Base-by-base conservation (phyloP, 2,797 vertebrate genomes). In the Pempheris klunzingeri region DNA sequence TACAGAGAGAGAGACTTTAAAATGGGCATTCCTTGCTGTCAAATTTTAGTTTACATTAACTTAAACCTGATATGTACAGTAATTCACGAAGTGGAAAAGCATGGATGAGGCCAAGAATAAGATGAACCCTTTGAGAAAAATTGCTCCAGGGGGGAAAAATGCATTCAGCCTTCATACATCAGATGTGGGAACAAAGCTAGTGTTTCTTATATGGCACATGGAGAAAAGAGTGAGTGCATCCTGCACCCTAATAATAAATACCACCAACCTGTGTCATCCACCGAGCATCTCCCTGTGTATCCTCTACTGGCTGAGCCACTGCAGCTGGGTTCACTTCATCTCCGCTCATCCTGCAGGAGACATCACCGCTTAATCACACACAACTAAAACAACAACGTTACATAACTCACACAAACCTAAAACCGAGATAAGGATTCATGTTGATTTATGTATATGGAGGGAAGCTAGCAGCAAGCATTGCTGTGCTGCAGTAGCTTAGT, bases 221-320 rank as follows among this genome's bases (percentile, higher is more conserved):
- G 7, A 7, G 30, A 22, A 20, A 24, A 20, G 3, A 32, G 28
- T 11, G 30, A 53, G 20, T 14, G 28, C 26, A 41, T 44, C 18
- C n/a, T 32, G 14, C 9, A 20, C 4, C n/a, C n/a, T 20, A 36
- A 28, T 1, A 26, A 30, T 24, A 14, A 62, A 14, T 11, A n/a
- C 6, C 18, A 77, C 92, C 85, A 76, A 99, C 98, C 97, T 98
- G 97, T 26, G 97, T 97, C 94, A 99, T 96, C 98, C 98, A 99
- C 60, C 98, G 95, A 81, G 94, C 96, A 32, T 99, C 98, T 9
- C 98, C 97, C 77, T 97, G 97, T 1, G 95, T 70, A 72, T 99
- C 97, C 82, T 97, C 95, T 0, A 96, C 97, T 0, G 95, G 95
- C 18, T 94, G 93, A 1, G 97, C 93, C 32, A 96, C 91, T 7